Evolutionary conservation across 2,797 vertebrate genomes (phyloP), one percentile per base, ranked within the genome.

Genomic region (Microchirus variegatus): DNA sequence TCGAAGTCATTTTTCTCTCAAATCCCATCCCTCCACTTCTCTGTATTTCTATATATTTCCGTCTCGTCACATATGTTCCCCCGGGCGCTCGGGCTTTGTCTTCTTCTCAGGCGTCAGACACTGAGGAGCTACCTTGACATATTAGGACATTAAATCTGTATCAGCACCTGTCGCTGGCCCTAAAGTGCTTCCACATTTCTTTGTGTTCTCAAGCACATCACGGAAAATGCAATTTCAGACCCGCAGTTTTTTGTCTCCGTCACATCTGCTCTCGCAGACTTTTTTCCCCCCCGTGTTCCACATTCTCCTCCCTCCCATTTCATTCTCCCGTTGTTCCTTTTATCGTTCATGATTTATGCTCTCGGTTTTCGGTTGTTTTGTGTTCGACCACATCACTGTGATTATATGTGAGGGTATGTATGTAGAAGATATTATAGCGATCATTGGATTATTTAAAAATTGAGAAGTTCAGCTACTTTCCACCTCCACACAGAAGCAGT

Each of bases 91-190:
- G 73, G 54, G 14, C 67, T 87, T 78, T 80, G 63, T 83, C 78
- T 75, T 77, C 45, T 47, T 35, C 8, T 2, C 37, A 62, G 61
- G 64, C 15, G 35, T 75, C 67, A 66, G 69, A 41, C 36, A 52
- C 80, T 31, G 18, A 37, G 31, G 66, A 81, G 80, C 70, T 63
- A 71, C 77, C 68, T 84, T 89, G 86, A 90, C 86, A 83, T 88
- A 89, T 85, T 79, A 82, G 80, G 76, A 87, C 83, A 90, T 91
- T 83, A 88, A 85, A 85, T 84, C 66, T 77, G 84, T 88, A 89
- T 89, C 86, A 86, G 81, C 66, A 78, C 83, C 82, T 81, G 77
- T 84, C 78, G 58, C 51, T 15, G 3, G 3, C 75, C 72, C 70
- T 59, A 58, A 88, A 87, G 81, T 79, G 76, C 67, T 68, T 80